Base-by-base conservation (phyloP, 2,888 invertebrate species). In the Spilarctia lutea region DNA sequence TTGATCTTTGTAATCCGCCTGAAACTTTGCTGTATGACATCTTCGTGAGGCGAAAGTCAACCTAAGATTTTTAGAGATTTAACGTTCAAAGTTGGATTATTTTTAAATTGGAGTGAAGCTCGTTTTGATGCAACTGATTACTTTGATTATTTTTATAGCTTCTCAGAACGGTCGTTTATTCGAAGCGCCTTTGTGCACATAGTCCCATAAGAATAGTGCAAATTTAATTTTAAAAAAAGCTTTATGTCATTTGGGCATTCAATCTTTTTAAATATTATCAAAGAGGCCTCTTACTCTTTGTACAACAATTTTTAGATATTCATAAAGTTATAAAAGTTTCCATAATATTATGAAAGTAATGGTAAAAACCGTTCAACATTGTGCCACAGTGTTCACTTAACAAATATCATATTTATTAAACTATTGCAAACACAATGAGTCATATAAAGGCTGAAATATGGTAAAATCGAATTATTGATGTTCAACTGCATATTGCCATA, bases 1-100 rank as follows among this genome's bases (percentile, higher is more conserved):
- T 67, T 42, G 67, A 39, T 67, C 39, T 35, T 33, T 65, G 65
- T 65, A 65, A 65, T 60, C 60, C 27, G 27, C 16, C 60, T 60
- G 60, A 60, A 27, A 11, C 60, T 60, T 27, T 60, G 27, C 27
- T 27, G 16, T 60, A 60, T 60, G 60, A 60, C 27, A 60, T 27
- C 27, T 16, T 60, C 60, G 27, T 27, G 60, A 60, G 60, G 27
- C 16, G 16, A 60, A 60, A 24, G 13, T 68, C 35, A 30, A 27
- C 48, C 48, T 52, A 24, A 56, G 24, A 56, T 20, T 30, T 52
- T 68, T 52, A 30, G 68, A 20, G 45, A 56, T 27, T 60, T 27
- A 27, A 27, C 27, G 60, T 60, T 56, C 27, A 60, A 60, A 60
- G 60, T 27, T n/a, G n/a, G 16, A 16, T 13, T 60, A 27, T 27